Conservation (phyloP, 2,888 invertebrate genomes). For the Rhynchonema sp. region DNA sequence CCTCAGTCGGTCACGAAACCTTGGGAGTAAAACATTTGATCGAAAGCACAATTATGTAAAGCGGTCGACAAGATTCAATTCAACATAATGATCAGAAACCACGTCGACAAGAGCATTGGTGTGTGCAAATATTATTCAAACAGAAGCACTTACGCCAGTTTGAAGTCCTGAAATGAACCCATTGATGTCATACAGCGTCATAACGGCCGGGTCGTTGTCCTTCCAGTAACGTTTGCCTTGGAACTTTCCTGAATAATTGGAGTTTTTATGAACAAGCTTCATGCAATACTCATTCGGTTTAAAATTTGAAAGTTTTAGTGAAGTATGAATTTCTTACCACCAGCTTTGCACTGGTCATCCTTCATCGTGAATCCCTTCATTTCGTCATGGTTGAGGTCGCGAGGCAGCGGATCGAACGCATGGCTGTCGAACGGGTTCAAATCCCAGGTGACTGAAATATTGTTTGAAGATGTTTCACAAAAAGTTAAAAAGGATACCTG, state of each 20-base stretch:
- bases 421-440: neutral
- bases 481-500: neutral
- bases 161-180: conserved; percentile 30
- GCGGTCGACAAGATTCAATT: too few relatives aligned
- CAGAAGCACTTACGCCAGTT: conserved; percentile 16
- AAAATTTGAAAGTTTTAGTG: neutral
- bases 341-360: neutral
- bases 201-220: conserved; percentile 20
- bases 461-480: too few relatives aligned
- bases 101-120: too few relatives aligned
- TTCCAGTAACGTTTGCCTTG: conserved; percentile 24
- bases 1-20: too few relatives aligned
- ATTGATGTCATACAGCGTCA: conserved; percentile 25
- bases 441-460: neutral
- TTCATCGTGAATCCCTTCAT: neutral
- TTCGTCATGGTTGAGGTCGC: neutral
- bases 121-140: neutral
- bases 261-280: neutral
- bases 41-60: too few relatives aligned
- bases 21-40: too few relatives aligned
- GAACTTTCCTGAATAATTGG: conserved; percentile 9
- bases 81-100: too few relatives aligned
- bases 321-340: neutral
- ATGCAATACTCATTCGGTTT: neutral
- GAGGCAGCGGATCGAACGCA: neutral